phyloP scores from a whole-genome alignment of 1,140 invertebrate genomes.

The Oreohelix idahoensis region DNA sequence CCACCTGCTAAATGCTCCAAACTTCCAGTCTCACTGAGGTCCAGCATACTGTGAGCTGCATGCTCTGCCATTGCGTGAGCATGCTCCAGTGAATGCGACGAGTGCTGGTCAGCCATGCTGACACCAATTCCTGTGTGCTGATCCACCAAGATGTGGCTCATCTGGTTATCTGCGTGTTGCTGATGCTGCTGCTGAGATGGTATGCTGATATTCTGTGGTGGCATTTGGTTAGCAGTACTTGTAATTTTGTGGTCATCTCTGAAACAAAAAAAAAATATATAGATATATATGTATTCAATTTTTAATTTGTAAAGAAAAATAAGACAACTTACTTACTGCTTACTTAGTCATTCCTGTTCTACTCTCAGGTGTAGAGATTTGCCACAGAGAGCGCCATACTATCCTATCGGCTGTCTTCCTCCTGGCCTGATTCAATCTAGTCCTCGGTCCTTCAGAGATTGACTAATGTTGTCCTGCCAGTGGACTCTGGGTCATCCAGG shows the following conservation, averaged over 20 bases:
- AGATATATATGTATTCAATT: too few species aligned
- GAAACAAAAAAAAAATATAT: slow-evolving; percentile 10
- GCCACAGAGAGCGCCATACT: too few species aligned
- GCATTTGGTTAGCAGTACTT: slow-evolving; percentile 27
- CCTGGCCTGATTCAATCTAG: too few species aligned
- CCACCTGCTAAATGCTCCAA: slow-evolving; percentile 32
- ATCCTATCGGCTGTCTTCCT: too few species aligned
- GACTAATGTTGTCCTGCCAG: too few species aligned
- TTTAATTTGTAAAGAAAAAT: too few species aligned
- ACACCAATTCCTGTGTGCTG: slow-evolving; percentile 2
- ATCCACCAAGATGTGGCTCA: slow-evolving; percentile 22
- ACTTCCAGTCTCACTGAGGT: slow-evolving; percentile 29
- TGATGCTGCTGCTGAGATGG: not conserved
- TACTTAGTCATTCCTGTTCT: too few species aligned
- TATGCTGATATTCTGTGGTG: slow-evolving; percentile 25
- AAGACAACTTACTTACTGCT: too few species aligned
- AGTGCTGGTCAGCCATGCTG: slow-evolving; percentile 19
- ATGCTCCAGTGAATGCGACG: slow-evolving; percentile 8
- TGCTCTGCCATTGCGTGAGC: slow-evolving; percentile 27
- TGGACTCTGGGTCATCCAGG: too few species aligned
- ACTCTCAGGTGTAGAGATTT: too few species aligned
- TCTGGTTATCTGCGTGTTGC: slow-evolving; percentile 10
- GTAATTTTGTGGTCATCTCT: slow-evolving; percentile 18
- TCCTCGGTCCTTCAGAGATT: too few species aligned
- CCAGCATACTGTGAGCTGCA: slow-evolving; percentile 32